A percentile compares a stretch with the other conserved stretches of the same genome.
Conservation (phyloP, 2,888 invertebrate species). For the Dicyrtoma fusca region DNA sequence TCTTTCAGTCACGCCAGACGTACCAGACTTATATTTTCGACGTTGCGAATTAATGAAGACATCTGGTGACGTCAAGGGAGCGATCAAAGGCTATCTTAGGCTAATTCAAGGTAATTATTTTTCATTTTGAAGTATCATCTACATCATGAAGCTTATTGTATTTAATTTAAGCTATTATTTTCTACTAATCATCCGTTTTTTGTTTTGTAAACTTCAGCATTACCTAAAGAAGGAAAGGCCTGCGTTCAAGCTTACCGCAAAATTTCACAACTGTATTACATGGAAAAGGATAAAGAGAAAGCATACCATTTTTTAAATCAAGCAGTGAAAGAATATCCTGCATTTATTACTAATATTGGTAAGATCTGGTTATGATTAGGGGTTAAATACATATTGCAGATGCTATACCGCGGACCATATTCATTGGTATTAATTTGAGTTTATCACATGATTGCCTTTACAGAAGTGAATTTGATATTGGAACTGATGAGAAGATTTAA, state of each 20-base stretch:
- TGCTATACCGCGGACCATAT: no score
- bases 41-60: slow-evolving; percentile 72
- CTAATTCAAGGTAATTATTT: slow-evolving; percentile 64
- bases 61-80: slow-evolving; percentile 67
- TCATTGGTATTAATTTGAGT: no score
- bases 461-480: slow-evolving; percentile 81
- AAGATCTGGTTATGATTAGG: no score
- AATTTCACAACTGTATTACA: slow-evolving; percentile 74
- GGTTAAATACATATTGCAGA: no score
- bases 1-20: slow-evolving; percentile 72
- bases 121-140: not conserved
- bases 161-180: not conserved
- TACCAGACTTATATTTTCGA: slow-evolving; percentile 72
- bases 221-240: slow-evolving; percentile 59
- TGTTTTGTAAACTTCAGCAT: slow-evolving; percentile 11
- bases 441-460: slow-evolving; percentile 59
- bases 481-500: slow-evolving; percentile 76
- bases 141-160: not conserved
- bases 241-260: slow-evolving; percentile 74
- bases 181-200: slow-evolving; percentile 15
- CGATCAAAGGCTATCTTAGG: slow-evolving; percentile 74
- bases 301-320: slow-evolving; percentile 76
- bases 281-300: slow-evolving; percentile 71
- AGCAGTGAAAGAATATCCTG: slow-evolving; percentile 75
- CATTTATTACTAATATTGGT: slow-evolving; percentile 68